Evolutionary conservation across 2,113 vertebrate genomes (phyloP).

Genomic region (Balaenoptera acutorostrata): DNA sequence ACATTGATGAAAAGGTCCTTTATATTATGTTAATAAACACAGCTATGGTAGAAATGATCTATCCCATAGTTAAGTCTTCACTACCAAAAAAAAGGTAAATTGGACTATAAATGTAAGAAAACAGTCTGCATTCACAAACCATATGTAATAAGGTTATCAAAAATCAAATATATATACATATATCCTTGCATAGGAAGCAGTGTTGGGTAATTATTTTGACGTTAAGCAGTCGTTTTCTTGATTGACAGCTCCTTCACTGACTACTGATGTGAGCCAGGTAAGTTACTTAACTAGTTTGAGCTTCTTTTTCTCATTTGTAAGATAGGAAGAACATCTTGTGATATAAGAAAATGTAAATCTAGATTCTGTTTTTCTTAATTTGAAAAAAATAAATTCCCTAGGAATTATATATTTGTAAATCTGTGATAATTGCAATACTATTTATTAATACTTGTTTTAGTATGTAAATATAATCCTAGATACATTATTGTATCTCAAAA

Average conservation of each 20-base stretch:
- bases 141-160: neutral
- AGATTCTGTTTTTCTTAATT: neutral
- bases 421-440: neutral
- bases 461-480: neutral
- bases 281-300: neutral
- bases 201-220: neutral
- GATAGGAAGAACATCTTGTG: neutral
- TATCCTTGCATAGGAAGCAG: neutral
- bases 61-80: neutral
- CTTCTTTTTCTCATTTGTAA: neutral
- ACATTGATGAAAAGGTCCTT: neutral
- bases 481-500: neutral
- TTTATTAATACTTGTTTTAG: neutral
- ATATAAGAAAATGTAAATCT: neutral
- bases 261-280: neutral
- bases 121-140: neutral
- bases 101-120: neutral
- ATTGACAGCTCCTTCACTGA: neutral
- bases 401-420: neutral
- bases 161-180: neutral
- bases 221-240: neutral
- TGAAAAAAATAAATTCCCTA: neutral
- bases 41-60: neutral
- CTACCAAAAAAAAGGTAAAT: neutral
- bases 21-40: neutral